phyloP scores from a whole-genome alignment of 2,888 invertebrate species.

The Agriopis marginaria region DNA sequence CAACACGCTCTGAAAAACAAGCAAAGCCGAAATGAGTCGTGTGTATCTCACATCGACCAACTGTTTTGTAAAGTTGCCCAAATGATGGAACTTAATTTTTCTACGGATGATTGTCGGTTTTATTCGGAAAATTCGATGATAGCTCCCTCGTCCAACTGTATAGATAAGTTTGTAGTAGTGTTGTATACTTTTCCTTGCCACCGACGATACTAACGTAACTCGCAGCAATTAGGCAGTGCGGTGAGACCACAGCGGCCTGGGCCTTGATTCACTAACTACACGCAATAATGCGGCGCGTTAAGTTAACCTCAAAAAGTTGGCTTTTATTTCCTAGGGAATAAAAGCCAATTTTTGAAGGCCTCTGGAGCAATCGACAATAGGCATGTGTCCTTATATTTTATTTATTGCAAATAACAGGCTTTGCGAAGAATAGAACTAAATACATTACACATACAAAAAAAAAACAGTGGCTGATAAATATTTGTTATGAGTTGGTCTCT shows the following conservation, averaged over 20 bases:
- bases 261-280: background rate
- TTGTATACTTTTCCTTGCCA: background rate
- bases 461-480: no score
- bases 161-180: background rate
- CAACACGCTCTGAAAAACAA: constrained; percentile 34
- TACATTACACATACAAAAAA: no score
- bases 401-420: no score
- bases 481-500: no score
- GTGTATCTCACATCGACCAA: background rate
- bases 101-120: background rate
- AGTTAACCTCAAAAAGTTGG: no score
- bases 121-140: background rate
- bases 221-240: background rate
- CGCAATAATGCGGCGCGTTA: no score
- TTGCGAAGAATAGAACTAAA: no score
- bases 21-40: constrained; percentile 35
- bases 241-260: background rate
- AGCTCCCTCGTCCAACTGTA: background rate
- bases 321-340: no score
- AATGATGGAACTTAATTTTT: background rate
- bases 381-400: no score
- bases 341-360: no score
- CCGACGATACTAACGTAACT: background rate
- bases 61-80: background rate
- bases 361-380: no score